A percentile compares a stretch with the other conserved stretches of the same genome.
Evolutionary conservation across 2,113 vertebrate genomes (phyloP).

Genomic region (Notarius lentiginosus): DNA sequence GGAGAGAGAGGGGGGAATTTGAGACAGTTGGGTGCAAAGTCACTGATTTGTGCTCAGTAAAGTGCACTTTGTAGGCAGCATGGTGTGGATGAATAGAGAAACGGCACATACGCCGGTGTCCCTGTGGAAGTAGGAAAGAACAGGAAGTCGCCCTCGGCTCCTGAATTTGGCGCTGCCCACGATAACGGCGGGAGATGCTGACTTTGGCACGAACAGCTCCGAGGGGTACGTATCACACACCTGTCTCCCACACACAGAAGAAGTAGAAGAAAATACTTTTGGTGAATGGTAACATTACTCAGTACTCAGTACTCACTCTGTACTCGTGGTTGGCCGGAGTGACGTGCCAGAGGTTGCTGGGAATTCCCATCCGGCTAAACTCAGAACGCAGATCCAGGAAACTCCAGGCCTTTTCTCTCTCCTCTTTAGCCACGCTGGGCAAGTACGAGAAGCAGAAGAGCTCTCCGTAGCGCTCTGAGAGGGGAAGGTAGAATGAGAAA

Average conservation of each 20-base stretch:
- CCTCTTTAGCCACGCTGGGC: constrained; percentile 87
- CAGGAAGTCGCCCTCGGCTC: constrained; percentile 90
- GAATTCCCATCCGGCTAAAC: constrained; percentile 90
- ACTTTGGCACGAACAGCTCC: constrained; percentile 88
- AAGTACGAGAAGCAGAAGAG: constrained; percentile 95
- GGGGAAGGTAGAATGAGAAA: constrained; percentile 10
- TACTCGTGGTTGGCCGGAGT: constrained; percentile 89
- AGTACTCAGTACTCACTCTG: constrained; percentile 74
- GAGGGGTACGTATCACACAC: constrained; percentile 93
- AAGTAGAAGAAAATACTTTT: not conserved
- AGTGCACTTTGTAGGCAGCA: not conserved
- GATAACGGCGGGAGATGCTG: constrained; percentile 82
- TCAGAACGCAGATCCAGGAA: constrained; percentile 81
- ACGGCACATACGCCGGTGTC: constrained; percentile 82
- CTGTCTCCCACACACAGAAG: constrained; percentile 61
- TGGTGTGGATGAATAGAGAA: not conserved
- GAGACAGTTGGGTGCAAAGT: not conserved
- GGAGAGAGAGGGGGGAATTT: not conserved
- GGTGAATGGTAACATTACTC: not conserved
- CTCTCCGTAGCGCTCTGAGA: constrained; percentile 88
- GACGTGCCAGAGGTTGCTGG: constrained; percentile 84
- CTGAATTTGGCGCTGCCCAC: constrained; percentile 93
- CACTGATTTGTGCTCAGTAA: not conserved
- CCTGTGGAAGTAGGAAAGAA: constrained; percentile 88
- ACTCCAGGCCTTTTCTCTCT: constrained; percentile 87